Evolutionary conservation across 2,113 vertebrate species (phyloP), one percentile per base, ranked within the genome.

Genomic region (Hippolais icterina): DNA sequence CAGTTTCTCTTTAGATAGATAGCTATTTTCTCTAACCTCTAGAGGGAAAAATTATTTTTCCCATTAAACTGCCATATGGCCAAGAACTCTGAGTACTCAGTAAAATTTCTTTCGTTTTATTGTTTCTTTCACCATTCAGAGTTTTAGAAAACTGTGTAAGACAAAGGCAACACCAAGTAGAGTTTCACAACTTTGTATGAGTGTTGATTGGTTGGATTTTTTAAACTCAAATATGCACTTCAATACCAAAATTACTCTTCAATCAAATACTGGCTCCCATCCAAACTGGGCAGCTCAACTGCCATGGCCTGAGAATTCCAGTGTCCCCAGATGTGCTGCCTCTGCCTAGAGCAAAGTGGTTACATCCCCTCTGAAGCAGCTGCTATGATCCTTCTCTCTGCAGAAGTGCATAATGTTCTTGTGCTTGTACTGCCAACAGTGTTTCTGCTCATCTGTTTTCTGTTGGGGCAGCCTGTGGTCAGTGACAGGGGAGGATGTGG

Each of bases 41-140:
- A 18, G 74, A 89, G 53, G 23, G 65, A 87, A 75, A 83, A 59
- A 79, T 50, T 28, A 65, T 89, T 96, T 94, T 91, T 80, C 85
- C 84, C 54, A 21, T 92, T 76, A n/a, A 29, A 20, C 68, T 79
- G 77, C 72, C 87, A 16, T 57, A 84, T 50, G 85, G 83, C 87
- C 70, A 82, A 89, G 87, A 94, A 84, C 72, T 86, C 46, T 46
- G 20, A 76, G 78, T 64, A 70, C 78, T 95, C 49, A 60, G 1
- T 79, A 93, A 71, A 68, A 69, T 60, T 27, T 74, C 23, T 89
- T 69, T 18, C 27, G 35, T 82, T 83, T 77, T 60, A 79, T 69
- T 77, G 54, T 57, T 90, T 80, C 42, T 90, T 83, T 80, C 71
- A 85, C 20, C 18, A 69, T 84, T 78, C 70, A 77, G 50, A 77